A percentile compares a stretch with the other conserved stretches of the same genome.
Evolutionary conservation across 37 sponge, comb jelly and placozoan species (phyloP).

Genomic region (Mnemiopsis leidyi): DNA sequence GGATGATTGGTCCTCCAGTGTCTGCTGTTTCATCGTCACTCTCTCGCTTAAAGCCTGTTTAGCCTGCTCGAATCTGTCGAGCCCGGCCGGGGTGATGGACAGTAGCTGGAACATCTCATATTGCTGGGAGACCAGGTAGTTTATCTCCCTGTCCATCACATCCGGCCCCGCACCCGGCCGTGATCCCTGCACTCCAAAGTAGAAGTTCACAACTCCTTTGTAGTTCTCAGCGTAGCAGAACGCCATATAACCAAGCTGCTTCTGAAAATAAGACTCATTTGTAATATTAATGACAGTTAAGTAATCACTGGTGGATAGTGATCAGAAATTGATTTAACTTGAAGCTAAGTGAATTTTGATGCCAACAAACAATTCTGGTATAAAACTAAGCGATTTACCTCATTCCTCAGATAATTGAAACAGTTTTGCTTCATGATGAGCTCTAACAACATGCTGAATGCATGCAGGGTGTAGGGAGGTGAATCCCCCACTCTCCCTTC

Average conservation of each 20-base stretch:
- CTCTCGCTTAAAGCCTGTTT: neutral
- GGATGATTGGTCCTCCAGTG: neutral
- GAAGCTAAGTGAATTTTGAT: too few species aligned
- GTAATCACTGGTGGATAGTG: too few species aligned
- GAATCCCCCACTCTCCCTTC: neutral
- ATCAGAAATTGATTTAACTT: too few species aligned
- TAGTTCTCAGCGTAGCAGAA: neutral
- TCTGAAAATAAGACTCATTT: too few species aligned
- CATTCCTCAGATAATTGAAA: neutral
- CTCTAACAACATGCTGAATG: neutral
- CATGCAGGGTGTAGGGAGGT: neutral
- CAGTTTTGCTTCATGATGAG: neutral
- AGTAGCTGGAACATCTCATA: neutral
- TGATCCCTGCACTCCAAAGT: neutral
- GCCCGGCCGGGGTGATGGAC: neutral
- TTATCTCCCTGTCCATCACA: neutral
- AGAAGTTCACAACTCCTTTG: neutral
- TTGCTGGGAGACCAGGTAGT: neutral
- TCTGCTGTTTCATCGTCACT: neutral
- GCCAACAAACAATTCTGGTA: too few species aligned
- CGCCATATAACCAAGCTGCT: conserved; percentile 15
- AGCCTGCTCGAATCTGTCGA: neutral
- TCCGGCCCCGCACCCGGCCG: neutral
- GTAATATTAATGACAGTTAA: too few species aligned
- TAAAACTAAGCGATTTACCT: too few species aligned